Conservation (phyloP, 2,797 vertebrate species). For the Microctenopoma steveboyesi region DNA sequence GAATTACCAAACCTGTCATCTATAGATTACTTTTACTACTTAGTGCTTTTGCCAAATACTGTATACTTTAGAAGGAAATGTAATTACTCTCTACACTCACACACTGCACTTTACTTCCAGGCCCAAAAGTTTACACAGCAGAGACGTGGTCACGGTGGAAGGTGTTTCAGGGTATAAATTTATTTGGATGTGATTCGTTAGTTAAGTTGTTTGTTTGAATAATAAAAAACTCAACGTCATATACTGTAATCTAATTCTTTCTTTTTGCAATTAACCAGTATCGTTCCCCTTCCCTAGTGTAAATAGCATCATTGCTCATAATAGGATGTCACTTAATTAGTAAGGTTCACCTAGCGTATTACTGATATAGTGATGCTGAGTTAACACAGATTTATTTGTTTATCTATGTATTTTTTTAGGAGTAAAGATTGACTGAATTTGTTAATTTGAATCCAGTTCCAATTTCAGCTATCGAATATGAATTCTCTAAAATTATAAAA, state of each 20-base stretch:
- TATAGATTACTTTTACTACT: background rate
- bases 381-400: conserved; percentile 25
- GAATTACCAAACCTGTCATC: background rate
- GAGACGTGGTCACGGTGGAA: background rate
- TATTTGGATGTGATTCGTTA: background rate
- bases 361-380: conserved; percentile 32
- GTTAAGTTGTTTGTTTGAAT: conserved; percentile 6
- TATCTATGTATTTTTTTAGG: conserved; percentile 22
- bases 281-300: background rate
- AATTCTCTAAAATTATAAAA: too few species aligned
- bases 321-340: background rate
- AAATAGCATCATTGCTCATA: background rate
- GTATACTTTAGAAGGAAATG: background rate
- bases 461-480: too few species aligned
- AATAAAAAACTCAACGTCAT: background rate
- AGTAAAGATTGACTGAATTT: background rate
- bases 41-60: background rate
- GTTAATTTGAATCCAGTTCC: too few species aligned
- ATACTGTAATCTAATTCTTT: background rate
- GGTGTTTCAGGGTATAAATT: too few species aligned
- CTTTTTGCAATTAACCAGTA: background rate
- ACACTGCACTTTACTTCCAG: background rate
- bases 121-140: background rate
- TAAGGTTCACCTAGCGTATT: background rate
- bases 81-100: conserved; percentile 1